phyloP scores from a whole-genome alignment of 2,888 invertebrate genomes.

The Acronicta psi region DNA sequence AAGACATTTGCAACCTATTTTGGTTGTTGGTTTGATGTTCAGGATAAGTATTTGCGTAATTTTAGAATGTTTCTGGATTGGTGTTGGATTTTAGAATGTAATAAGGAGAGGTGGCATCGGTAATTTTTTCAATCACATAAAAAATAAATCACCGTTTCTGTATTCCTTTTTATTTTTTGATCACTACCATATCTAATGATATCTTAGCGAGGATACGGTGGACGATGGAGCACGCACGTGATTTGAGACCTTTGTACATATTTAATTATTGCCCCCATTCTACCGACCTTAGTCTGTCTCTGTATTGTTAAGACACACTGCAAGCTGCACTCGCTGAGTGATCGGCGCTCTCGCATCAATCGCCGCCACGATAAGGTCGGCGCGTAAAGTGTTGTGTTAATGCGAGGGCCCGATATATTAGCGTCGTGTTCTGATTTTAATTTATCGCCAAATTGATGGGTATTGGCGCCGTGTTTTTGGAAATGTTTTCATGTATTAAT shows the following conservation, averaged over 20 bases:
- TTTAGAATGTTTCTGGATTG: too few relatives aligned
- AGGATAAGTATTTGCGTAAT: too few relatives aligned
- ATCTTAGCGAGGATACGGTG: too few relatives aligned
- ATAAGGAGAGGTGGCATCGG: too few relatives aligned
- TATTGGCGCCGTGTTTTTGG: slow-evolving; percentile 21
- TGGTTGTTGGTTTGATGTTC: too few relatives aligned
- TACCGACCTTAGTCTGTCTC: slow-evolving; percentile 17
- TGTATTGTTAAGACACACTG: slow-evolving; percentile 45
- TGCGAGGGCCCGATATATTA: slow-evolving; percentile 42
- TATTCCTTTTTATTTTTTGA: neutral
- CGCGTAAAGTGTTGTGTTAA: slow-evolving; percentile 44
- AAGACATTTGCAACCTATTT: too few relatives aligned
- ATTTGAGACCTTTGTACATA: too few relatives aligned
- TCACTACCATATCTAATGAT: too few relatives aligned
- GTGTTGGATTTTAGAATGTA: too few relatives aligned
- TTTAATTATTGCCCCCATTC: neutral
- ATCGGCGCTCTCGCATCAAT: slow-evolving; percentile 50
- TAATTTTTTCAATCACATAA: too few relatives aligned
- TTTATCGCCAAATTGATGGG: slow-evolving; percentile 44
- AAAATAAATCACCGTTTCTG: too few relatives aligned
- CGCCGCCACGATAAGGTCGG: slow-evolving; percentile 41
- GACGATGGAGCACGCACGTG: neutral
- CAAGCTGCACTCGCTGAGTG: slow-evolving; percentile 55
- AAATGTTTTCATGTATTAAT: slow-evolving; percentile 18
- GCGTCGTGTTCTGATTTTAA: slow-evolving; percentile 45